Base-by-base conservation (phyloP, 2,888 invertebrate genomes). In the Meteorus cinctellus region DNA sequence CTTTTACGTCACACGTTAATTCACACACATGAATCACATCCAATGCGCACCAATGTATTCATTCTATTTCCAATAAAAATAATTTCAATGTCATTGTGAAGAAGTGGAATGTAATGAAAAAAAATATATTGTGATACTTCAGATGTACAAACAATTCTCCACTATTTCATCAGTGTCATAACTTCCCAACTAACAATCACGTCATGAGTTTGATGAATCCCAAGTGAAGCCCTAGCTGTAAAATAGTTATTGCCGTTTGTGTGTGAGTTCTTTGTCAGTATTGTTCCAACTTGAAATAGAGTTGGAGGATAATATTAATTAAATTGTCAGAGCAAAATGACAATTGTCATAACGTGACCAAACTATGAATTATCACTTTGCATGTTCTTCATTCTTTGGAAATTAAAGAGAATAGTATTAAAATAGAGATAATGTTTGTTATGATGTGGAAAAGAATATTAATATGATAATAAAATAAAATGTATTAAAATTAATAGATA, bases 1-100 rank as follows among this genome's bases (percentile, higher is more conserved):
- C 69, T 36, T 69, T 36, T 69, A 69, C 74, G 74, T 74, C 69
- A 74, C 51, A 51, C n/a, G 60, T 48, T 74, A 68, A 74, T 60
- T 74, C 19, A 68, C 67, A 67, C 10, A n/a, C 19, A 4, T 19
- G 12, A 14, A 8, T 48, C 29, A 69, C 27, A 45, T 51, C 24
- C 24, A 27, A 29, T n/a, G 29, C 12, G 10, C 8, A 4, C 63
- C 31, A 63, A 24, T 63, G 34, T n/a, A n/a, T 48, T 14, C 16
- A 48, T 16, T n/a, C 48, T 48, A n/a, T 5, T 5, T n/a, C 16
- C n/a, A 48, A 48, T 48, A 48, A 5, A 48, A 48, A 48, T 48
- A 48, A 48, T 48, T 48, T n/a, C 48, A 48, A 48, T 48, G 48
- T 48, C 48, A 48, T 48, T n/a, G 16, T 48, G 8, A 12, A 41